Percentiles rank a stretch among this genome's conserved stretches.
phyloP scores from a whole-genome alignment of 2,888 invertebrate genomes.

The Uloborus plumipes region DNA sequence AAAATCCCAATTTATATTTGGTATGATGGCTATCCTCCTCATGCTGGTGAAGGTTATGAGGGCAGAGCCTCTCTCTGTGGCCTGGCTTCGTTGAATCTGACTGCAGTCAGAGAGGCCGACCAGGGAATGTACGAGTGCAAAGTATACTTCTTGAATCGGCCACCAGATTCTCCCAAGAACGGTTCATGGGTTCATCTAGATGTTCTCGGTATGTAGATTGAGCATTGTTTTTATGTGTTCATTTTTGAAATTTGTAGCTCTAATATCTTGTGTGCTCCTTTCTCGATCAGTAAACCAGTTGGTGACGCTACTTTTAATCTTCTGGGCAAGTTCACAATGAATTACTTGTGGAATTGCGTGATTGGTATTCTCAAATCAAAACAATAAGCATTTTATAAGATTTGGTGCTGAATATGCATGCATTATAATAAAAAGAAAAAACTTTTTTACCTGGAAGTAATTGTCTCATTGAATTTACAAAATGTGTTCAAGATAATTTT shows the following conservation, averaged over 20 bases:
- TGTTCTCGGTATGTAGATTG: constrained; percentile 74
- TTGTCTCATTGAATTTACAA: too few species aligned
- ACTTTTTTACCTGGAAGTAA: too few species aligned
- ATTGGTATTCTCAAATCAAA: too few species aligned
- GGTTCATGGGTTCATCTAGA: constrained; percentile 98
- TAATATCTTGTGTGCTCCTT: too few species aligned
- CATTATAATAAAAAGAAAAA: too few species aligned
- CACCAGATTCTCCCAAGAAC: constrained; percentile 75
- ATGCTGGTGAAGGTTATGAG: constrained; percentile 94
- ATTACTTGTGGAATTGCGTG: too few species aligned
- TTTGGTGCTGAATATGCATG: too few species aligned
- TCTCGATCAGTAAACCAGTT: too few species aligned
- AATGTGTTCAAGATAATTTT: too few species aligned
- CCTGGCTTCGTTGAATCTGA: constrained; percentile 93
- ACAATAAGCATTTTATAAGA: too few species aligned
- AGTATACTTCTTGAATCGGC: constrained; percentile 79
- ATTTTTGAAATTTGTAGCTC: background rate
- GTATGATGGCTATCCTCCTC: constrained; percentile 97
- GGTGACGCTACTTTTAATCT: too few species aligned
- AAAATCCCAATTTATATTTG: constrained; percentile 97
- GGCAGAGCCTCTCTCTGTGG: constrained; percentile 91
- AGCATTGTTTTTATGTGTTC: background rate
- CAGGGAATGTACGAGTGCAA: constrained; percentile 97
- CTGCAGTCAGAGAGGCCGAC: constrained; percentile 92
- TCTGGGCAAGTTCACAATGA: too few species aligned